Evolutionary conservation across 2,113 vertebrate species (phyloP).

Genomic region (Stigmatopora argus): DNA sequence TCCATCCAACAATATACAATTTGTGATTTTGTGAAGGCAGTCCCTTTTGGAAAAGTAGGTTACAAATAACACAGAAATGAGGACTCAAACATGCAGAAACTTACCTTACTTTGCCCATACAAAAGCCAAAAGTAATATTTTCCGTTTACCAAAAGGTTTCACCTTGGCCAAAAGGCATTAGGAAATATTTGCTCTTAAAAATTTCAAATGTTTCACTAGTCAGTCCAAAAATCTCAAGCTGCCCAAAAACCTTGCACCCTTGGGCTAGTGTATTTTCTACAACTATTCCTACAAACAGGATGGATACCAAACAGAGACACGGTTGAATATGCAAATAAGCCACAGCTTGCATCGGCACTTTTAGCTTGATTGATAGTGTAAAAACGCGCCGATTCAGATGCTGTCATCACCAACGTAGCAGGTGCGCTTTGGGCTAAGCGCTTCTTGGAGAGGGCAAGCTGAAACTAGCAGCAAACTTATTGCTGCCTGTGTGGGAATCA

Average conservation of each 20-base stretch:
- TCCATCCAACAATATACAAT: too few species aligned
- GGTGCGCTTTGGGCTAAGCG: constrained; percentile 21
- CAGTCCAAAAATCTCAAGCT: constrained; percentile 43
- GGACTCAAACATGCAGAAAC: not conserved
- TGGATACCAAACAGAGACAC: constrained; percentile 23
- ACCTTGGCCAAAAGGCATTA: constrained; percentile 1
- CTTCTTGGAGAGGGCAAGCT: constrained; percentile 74
- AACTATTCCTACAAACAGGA: constrained; percentile 24
- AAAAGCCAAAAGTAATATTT: not conserved
- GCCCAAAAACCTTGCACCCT: constrained; percentile 52
- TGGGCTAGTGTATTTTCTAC: constrained; percentile 58
- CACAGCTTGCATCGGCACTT: constrained; percentile 34
- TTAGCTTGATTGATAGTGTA: constrained; percentile 19
- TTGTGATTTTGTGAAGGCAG: too few species aligned
- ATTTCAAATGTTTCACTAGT: constrained; percentile 3
- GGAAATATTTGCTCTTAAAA: not conserved
- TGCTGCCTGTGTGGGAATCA: constrained; percentile 91
- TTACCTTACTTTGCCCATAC: not conserved
- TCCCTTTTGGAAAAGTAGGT: not conserved
- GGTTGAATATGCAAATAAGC: constrained; percentile 37
- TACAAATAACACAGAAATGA: not conserved
- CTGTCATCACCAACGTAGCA: not conserved
- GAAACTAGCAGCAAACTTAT: constrained; percentile 75
- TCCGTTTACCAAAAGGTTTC: not conserved
- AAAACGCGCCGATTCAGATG: constrained; percentile 7